phyloP scores from a whole-genome alignment of 2,113 vertebrate genomes.

The Motacilla alba region DNA sequence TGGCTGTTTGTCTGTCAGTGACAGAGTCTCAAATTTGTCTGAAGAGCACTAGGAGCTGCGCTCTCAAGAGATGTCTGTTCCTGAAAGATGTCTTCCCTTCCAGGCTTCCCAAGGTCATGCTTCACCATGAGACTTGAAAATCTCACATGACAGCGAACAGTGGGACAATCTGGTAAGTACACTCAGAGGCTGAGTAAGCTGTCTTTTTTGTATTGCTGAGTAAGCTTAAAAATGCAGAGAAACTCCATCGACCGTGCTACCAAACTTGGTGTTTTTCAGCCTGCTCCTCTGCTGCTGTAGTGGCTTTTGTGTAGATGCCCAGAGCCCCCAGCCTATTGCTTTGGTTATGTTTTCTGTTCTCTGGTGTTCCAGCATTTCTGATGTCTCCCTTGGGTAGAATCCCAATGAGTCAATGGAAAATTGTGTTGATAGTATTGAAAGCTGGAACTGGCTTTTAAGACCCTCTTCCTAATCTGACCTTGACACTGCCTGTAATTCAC shows the following conservation, averaged over 20 bases:
- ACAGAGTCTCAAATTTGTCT: neutral
- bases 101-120: neutral
- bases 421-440: neutral
- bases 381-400: neutral
- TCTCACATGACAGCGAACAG: neutral
- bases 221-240: neutral
- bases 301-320: neutral
- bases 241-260: neutral
- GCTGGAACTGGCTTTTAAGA: neutral
- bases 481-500: neutral
- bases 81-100: neutral
- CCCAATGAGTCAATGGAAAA: slow-evolving; percentile 3
- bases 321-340: neutral
- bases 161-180: neutral
- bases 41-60: neutral
- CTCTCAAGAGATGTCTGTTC: neutral
- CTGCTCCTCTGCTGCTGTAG: neutral
- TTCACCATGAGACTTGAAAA: neutral
- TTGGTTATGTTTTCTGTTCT: neutral
- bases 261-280: neutral
- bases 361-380: neutral
- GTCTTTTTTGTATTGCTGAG: neutral
- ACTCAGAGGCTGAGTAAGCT: neutral
- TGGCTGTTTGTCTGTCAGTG: neutral
- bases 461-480: neutral